Base-by-base conservation (phyloP, 2,113 vertebrate genomes). In the Oreochromis spilurus region DNA sequence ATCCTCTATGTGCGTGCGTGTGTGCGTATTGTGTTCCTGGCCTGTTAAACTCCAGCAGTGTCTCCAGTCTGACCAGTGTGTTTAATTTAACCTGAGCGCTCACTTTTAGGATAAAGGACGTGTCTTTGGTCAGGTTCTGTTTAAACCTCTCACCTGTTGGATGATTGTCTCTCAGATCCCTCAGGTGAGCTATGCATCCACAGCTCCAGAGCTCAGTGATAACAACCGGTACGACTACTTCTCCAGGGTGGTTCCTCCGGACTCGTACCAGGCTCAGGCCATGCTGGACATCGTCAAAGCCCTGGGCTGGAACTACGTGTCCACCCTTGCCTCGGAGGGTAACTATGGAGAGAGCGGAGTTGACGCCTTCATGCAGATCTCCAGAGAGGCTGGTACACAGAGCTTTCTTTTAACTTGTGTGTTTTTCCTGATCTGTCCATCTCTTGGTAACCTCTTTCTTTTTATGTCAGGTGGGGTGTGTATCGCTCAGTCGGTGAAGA, bases 401-500 rank as follows among this genome's bases (percentile, higher is more conserved):
- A 52, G 26, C 10, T 52, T 31, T 77, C 6, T 34, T 36, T 36
- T 1, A 19, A 16, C 8, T 7, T 40, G 6, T 9, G 36, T 84
- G 8, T 62, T 43, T 45, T 7, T 36, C 60, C 45, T 31, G 72
- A 17, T 10, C 80, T 26, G 21, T 84, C 45, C 60, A 6, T 88
- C 43, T 67, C 40, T 43, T 55, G 21, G 19, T 57, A 9, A 77
- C 48, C 0, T 31, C 8, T 83, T 78, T 84, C 3, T 87, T 34
- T 62, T 36, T 55, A 75, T 62, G 50, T 58, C 80, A 99, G 98
- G 98, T 90, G 98, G 98, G 65, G 98, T 99, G 90, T 99, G 99
- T 81, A 99, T 99, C 78, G 98, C 99, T 92, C 98, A 99, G 87
- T 99, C 98, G 11, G 96, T 99, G 92, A 99, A 98, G 96, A 98